Base-by-base conservation (phyloP, 2,888 invertebrate genomes). In the Hoplodrina ambigua region DNA sequence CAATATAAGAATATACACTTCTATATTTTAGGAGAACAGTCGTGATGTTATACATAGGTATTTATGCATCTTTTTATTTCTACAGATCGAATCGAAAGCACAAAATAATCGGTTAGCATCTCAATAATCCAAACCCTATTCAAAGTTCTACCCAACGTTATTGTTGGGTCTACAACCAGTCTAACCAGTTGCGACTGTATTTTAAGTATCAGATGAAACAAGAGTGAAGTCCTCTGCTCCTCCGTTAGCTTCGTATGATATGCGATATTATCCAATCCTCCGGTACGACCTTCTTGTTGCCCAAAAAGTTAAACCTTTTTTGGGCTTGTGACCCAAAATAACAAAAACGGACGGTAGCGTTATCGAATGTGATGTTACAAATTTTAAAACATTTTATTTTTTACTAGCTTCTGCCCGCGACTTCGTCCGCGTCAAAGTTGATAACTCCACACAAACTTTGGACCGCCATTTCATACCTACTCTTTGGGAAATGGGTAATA, bases 181-280 rank as follows among this genome's bases (percentile, higher is more conserved):
- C 19, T 58, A 74, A 74, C 73, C 73, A 71, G 73, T 74, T 78
- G 52, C 19, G 73, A 19, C 53, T 74, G 73, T 60, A 77, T 74
- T 77, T 74, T 77, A 74, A 77, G 53, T 77, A 77, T 62, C 57
- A 15, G 49, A 57, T 53, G 71, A 56, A 61, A 74, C 78, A 71
- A 78, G 61, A 77, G 73, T 61, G 46, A 33, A 69, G 55, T 55
- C 50, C 49, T 37, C 55, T 25, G 55, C 25, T 46, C 33, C 50
- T 75, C 75, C 44, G 56, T 72, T 54, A 68, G 53, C 11, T 25
- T 67, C 33, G 19, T 46, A 56, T 46, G 75, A 57, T 75, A 71
- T 57, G 66, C 56, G 50, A 66, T 67, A 72, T 66, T 53, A 67
- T 75, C 37, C 56, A 57, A 75, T 67, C 5, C 25, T 57, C 44